These are phyloP conservation scores for Sphaerodactylus townsendi DNA, from an alignment of 2,113 vertebrate species.

Conservation along the genomic window DNA sequence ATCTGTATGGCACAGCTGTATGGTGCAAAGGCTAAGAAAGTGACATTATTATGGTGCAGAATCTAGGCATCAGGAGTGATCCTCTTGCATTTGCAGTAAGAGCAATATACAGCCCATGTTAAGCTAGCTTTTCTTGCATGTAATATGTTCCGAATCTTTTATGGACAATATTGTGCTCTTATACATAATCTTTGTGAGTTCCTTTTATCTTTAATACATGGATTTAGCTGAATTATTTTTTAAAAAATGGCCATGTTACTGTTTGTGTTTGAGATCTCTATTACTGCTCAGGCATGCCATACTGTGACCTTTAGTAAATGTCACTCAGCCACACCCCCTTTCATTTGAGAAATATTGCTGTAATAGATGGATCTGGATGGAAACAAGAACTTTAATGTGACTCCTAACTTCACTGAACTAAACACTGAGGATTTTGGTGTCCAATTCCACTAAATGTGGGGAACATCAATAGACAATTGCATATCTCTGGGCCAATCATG, in stretches of 20 bases:
- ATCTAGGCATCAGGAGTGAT: neutral
- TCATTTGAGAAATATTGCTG: neutral
- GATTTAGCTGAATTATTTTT: neutral
- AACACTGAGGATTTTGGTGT: neutral
- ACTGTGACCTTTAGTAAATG: neutral
- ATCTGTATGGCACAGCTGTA: neutral
- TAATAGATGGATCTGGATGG: neutral
- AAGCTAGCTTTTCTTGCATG: neutral
- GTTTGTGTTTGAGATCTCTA: neutral
- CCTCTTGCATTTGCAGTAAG: neutral
- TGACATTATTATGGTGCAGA: neutral
- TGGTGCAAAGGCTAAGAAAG: neutral
- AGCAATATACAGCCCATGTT: neutral
- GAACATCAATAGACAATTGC: neutral
- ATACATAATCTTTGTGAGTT: neutral
- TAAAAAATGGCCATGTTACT: neutral
- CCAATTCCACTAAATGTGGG: neutral
- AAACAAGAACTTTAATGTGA: neutral
- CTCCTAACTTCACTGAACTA: neutral
- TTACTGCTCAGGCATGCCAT: neutral
- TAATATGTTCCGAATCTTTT: neutral
- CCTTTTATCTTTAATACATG: neutral
- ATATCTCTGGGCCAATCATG: neutral
- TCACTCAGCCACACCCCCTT: neutral
- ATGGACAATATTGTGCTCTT: neutral